Percentiles rank a stretch among this genome's conserved stretches.
These are phyloP conservation scores for Balaeniceps rex DNA, from an alignment of 2,113 vertebrate species.

Conservation along the genomic window DNA sequence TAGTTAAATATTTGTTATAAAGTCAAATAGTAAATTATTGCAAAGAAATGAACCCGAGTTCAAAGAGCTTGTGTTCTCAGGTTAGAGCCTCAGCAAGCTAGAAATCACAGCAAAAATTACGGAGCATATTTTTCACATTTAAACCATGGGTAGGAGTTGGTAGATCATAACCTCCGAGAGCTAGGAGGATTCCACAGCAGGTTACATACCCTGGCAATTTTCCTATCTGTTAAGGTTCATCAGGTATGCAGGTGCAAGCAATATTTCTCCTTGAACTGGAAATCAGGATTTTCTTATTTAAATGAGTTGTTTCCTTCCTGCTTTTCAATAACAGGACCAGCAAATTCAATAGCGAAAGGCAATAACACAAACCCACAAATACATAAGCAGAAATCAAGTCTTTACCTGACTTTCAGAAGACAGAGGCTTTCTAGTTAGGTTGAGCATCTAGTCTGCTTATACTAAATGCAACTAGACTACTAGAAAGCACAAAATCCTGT, in stretches of 20 bases:
- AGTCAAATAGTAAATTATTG: neutral
- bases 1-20: neutral
- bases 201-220: neutral
- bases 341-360: neutral
- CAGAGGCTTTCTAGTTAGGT: neutral
- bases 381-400: neutral
- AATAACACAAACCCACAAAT: neutral
- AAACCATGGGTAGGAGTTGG: neutral
- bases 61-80: neutral
- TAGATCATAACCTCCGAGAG: neutral
- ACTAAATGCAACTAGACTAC: neutral
- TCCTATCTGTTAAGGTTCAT: neutral
- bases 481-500: neutral
- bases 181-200: neutral
- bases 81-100: neutral
- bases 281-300: neutral
- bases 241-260: neutral
- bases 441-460: neutral
- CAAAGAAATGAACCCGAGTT: neutral
- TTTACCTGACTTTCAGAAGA: neutral
- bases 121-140: neutral
- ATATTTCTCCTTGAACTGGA: neutral
- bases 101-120: neutral
- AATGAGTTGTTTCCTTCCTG: neutral
- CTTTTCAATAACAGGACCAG: neutral